Base-by-base conservation (phyloP, 2,113 vertebrate genomes). In the Epinephelus cyanopodus region DNA sequence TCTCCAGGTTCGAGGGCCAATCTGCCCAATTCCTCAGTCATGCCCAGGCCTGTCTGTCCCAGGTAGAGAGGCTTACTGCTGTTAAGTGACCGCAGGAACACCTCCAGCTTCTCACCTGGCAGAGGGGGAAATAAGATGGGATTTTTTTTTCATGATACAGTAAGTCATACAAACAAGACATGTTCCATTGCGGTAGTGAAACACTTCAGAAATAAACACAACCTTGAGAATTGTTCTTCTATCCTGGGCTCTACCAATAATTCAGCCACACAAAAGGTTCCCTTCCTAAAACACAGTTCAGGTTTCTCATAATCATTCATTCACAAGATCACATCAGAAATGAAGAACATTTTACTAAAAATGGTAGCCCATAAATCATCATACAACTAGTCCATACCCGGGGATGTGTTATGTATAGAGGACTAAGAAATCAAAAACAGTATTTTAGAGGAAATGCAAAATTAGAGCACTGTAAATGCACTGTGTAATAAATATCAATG, bases 61-160 rank as follows among this genome's bases (percentile, higher is more conserved):
- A 97, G 95, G 57, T 96, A 96, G 8, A 97, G 95, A 8, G 97
- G 96, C 79, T 98, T 96, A 2, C 98, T 99, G 95, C 98, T 98
- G 91, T 98, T 99, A 86, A 99, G 79, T 68, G 96, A 96, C 80
- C 97, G 93, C 54, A 98, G 95, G 83, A 99, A 99, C 90, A 86
- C 93, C 95, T 99, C 98, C 91, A 99, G 95, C 42, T 96, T 96
- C 58, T 98, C 97, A 62, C 87, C 87, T 89, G 74, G 29, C 19
- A 60, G 3, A 73, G 17, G 45, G 58, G 21, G 25, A 65, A 18
- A 23, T 33, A 37, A 17, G 2, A 37, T 13, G 39, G 6, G 45
- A 13, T 4, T 67, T 29, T 15, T 29, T 29, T 29, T 29, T 29
- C 29, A 50, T 19, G 18, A 19, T 10, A 27, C 64, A 29, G 10